Conservation (phyloP, 64 coral and sea anemone genomes). For the Actinia equina region DNA sequence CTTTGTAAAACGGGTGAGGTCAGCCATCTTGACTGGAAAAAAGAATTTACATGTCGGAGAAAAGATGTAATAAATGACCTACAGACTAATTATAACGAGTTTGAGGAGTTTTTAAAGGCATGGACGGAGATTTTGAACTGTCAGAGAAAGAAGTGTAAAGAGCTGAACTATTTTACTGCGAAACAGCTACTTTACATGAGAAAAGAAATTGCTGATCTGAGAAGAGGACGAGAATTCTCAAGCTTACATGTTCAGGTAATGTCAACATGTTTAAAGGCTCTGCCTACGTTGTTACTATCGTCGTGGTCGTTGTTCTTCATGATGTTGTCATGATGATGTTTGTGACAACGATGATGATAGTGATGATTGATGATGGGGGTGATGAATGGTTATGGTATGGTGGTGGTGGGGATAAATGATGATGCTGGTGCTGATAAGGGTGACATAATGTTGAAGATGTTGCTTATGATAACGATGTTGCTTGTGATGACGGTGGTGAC, state of each 20-base stretch:
- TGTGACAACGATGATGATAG: no score
- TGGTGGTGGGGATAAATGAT: no score
- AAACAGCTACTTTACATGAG: slow-evolving; percentile 58
- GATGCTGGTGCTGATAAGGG: no score
- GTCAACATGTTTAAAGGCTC: no score
- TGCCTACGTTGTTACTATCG: no score
- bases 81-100: slow-evolving; percentile 18
- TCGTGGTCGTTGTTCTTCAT: no score
- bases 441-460: no score
- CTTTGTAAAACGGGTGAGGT: slow-evolving; percentile 74
- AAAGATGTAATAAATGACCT: neutral
- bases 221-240: slow-evolving; percentile 16
- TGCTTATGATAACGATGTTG: no score
- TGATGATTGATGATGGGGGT: no score
- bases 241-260: neutral
- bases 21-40: slow-evolving; percentile 62
- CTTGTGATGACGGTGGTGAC: no score
- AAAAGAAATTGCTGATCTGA: slow-evolving; percentile 39
- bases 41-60: slow-evolving; percentile 36
- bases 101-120: slow-evolving; percentile 46
- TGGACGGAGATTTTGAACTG: slow-evolving; percentile 61
- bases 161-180: slow-evolving; percentile 73
- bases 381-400: no score
- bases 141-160: slow-evolving; percentile 42
- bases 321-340: no score